These are phyloP conservation scores for Stenurella melanura DNA, from an alignment of 2,888 invertebrate genomes.

Conservation along the genomic window DNA sequence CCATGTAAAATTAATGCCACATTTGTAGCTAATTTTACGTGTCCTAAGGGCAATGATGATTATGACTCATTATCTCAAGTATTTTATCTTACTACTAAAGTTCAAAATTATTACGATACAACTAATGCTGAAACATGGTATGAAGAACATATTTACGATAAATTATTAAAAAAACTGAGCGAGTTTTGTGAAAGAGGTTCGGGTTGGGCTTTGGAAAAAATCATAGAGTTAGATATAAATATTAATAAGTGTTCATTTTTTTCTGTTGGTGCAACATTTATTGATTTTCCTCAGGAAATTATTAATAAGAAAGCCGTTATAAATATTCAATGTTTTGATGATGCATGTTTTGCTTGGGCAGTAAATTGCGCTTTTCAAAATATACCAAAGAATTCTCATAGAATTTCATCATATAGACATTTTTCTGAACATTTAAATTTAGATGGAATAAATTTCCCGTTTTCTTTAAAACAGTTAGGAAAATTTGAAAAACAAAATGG, in stretches of 20 bases:
- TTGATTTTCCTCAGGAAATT: not conserved
- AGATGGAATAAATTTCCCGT: not conserved
- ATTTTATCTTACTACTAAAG: not conserved
- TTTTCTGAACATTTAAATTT: not conserved
- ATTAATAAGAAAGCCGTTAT: not conserved
- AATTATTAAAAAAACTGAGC: not conserved
- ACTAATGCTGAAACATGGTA: not conserved
- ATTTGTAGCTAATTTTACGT: not conserved
- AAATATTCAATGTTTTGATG: constrained; percentile 3
- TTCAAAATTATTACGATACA: not conserved
- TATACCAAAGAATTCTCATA: not conserved
- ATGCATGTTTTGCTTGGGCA: not conserved
- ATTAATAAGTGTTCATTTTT: not conserved
- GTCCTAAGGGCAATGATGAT: constrained; percentile 20
- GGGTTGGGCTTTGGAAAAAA: not conserved
- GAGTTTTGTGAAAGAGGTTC: not conserved
- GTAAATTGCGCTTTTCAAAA: not conserved
- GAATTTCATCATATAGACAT: constrained; percentile 6
- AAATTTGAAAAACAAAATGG: not conserved
- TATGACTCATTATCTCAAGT: not conserved
- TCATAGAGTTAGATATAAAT: not conserved
- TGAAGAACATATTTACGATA: not conserved
- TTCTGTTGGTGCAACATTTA: not conserved
- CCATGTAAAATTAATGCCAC: not conserved
- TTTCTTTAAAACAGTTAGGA: not conserved